Conservation (phyloP, 2,797 vertebrate species). For the Hypotaenidia philippensis region DNA sequence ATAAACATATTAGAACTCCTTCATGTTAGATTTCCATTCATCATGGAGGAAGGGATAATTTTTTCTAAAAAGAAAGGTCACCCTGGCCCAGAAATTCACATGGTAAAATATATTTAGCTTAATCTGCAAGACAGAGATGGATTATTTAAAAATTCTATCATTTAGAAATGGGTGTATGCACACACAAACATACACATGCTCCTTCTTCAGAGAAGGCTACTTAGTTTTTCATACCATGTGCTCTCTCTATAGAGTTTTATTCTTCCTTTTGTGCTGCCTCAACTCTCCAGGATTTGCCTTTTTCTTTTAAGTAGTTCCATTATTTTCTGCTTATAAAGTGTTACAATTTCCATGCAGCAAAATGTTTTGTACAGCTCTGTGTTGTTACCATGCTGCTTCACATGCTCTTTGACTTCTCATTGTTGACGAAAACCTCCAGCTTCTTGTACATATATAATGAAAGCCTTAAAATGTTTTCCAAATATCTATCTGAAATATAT, state of each 20-base stretch:
- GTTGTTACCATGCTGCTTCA: background rate
- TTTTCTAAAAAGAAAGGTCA: background rate
- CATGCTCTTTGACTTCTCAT: background rate
- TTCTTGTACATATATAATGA: constrained; percentile 2
- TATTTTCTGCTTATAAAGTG: background rate
- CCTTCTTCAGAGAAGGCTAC: background rate
- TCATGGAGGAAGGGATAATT: background rate
- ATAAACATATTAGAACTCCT: background rate
- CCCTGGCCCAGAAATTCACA: background rate
- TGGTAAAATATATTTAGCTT: background rate
- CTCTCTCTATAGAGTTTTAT: background rate
- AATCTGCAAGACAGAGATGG: background rate
- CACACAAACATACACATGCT: rapidly evolving
- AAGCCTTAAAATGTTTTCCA: constrained; percentile 25
- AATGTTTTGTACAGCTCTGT: background rate
- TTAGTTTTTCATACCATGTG: background rate
- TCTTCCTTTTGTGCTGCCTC: background rate
- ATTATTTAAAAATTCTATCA: background rate
- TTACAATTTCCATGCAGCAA: background rate
- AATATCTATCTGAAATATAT: background rate
- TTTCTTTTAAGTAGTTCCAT: background rate
- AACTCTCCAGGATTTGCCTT: background rate
- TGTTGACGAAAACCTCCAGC: background rate
- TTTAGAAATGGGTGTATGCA: rapidly evolving
- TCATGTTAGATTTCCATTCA: background rate